Evolutionary conservation across 2,113 vertebrate species (phyloP), one percentile per base, ranked within the genome.

Genomic region (Nycticryphes semicollaris): DNA sequence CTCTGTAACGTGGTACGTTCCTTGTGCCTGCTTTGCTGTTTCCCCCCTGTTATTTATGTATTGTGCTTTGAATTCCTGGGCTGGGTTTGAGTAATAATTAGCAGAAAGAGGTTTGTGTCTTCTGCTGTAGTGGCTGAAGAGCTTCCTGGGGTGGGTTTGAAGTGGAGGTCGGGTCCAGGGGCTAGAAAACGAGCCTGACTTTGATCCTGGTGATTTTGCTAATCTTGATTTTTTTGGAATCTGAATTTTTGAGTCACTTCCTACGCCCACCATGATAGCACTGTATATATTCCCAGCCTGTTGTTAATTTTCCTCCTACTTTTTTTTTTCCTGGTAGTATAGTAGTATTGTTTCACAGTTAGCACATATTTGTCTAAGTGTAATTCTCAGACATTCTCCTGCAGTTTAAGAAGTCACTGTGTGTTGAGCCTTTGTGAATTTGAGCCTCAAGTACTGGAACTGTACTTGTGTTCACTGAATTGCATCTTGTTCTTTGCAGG

Each of bases 1-100:
- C 2, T 17, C 31, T 7, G 25, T 23, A 24, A 12, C 4, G 2
- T 0, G 8, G 4, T 0, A 2, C 0, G 1, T 16, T 12, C 22
- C 12, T 37, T 2, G 21, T 6, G 30, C 7, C n/a, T 19, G 21
- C 1, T 16, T 14, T 35, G 19, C 14, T 67, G 2, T 5, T 76
- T 1, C 43, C 43, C 43, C 43, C 15, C 15, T 16, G 10, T 43
- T 43, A 43, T 3, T 37, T 14, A 14, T 47, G 1, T 35, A 2
- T 47, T 51, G 19, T 20, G 4, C 4, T 2, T 33, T 33, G 50
- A 15, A 4, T 22, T 37, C 37, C 47, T 14, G 41, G 2, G 0
- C 25, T 4, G 1, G 9, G 22, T 41, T 45, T 67, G 47, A 14
- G 30, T 7, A 9, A 21, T 5, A 1, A 0, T 33, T 25, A 7